Evolutionary conservation across 2,888 invertebrate genomes (phyloP), one percentile per base, ranked within the genome.

Genomic region (Hermodice carunculata): DNA sequence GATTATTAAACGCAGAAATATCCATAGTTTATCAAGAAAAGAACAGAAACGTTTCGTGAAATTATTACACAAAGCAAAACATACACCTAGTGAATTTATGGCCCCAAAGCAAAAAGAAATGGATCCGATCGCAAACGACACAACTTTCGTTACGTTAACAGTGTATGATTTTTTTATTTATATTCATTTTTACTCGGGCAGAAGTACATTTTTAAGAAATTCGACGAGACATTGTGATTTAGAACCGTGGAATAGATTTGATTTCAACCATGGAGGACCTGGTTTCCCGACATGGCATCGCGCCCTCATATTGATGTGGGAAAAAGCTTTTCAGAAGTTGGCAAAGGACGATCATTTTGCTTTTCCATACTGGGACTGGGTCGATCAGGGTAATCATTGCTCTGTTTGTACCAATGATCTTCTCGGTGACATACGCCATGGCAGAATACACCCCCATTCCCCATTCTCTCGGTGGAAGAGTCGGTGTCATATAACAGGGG

Each of bases 261-360:
- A 64, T 37, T 52, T 61, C 51, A 49, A 59, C n/a, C 64, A 64
- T 31, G 49, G 53, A 19, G 66, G 66, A 8, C 37, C 67, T 11
- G 63, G 42, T 11, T 66, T 66, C 49, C 63, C 59, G n/a, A 52
- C 64, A 26, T 66, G 62, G 61, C 67, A 66, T 49, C 49, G 67
- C 19, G 52, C 51, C 3, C 52, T 59, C 17, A 48, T 65, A 17
- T 52, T 66, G n/a, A 24, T 59, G 19, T 60, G 60, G 60, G 60
- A 60, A 52, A 31, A 52, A 32, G 60, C 51, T 22, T 34, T 60
- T 29, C 60, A 60, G 51, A 60, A 60, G 24, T 43, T 60, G 3
- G 60, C 60, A 2, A 29, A 40, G n/a, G 60, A 60, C 24, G 60
- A 60, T 43, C 51, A 51, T 4, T 60, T 60, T 22, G 52, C 43